These are phyloP conservation scores for Diarsia mendica DNA, from an alignment of 2,888 invertebrate genomes.

Conservation along the genomic window DNA sequence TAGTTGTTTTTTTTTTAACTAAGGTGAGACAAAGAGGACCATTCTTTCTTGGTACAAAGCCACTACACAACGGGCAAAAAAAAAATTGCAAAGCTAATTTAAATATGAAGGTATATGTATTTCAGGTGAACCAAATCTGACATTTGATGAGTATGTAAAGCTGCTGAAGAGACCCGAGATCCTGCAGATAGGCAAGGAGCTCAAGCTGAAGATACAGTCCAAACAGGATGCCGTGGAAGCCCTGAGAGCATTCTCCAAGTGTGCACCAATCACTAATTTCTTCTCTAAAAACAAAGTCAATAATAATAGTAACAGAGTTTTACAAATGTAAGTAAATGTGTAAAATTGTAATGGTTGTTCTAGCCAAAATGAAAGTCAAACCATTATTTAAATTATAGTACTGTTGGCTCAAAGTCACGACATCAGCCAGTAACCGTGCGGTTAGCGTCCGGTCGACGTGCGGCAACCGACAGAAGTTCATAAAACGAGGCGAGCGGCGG, in stretches of 20 bases:
- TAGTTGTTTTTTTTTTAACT: background rate
- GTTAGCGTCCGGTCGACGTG: no score
- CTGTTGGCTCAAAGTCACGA: no score
- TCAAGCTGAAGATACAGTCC: slow-evolving; percentile 76
- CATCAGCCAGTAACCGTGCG: no score
- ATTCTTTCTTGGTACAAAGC: background rate
- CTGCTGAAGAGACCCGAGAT: slow-evolving; percentile 78
- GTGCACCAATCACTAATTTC: slow-evolving; percentile 73
- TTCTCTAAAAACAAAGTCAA: slow-evolving; percentile 63
- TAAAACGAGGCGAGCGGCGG: no score
- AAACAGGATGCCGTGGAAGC: slow-evolving; percentile 76
- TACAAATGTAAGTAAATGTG: slow-evolving; percentile 76
- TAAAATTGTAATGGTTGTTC: background rate
- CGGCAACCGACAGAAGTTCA: no score
- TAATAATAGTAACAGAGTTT: slow-evolving; percentile 74
- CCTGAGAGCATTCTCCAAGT: slow-evolving; percentile 70
- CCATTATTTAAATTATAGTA: no score
- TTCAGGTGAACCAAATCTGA: slow-evolving; percentile 62
- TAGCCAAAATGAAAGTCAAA: background rate
- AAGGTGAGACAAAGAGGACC: background rate
- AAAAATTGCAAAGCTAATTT: background rate
- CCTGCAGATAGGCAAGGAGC: slow-evolving; percentile 79
- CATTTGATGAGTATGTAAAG: slow-evolving; percentile 72
- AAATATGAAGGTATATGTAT: slow-evolving; percentile 21
- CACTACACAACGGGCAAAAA: no score